Base-by-base conservation (phyloP, 2,113 vertebrate species). In the Rhinogobius similis region DNA sequence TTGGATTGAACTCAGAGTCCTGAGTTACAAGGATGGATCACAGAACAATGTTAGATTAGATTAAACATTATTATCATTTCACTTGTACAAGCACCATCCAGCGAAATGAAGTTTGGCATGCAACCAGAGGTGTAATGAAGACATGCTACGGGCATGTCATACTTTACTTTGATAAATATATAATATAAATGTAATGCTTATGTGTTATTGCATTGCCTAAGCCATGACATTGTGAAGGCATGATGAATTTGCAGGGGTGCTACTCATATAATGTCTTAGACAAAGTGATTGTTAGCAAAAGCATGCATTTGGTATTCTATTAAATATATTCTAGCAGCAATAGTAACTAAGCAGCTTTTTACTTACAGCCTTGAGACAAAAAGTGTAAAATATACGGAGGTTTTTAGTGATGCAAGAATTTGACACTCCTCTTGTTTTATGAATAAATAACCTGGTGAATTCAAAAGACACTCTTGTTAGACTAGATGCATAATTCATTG, bases 401-500 rank as follows among this genome's bases (percentile, higher is more conserved):
- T 48, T 58, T 58, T 27, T 27, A 27, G 13, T 27, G 26, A 27
- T 58, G 55, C 55, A 78, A 72, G 38, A 73, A 77, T 84, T 65
- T 63, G 62, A 79, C 65, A 73, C 65, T 72, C 59, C 62, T 48
- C 62, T 46, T 73, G 62, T n/a, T 27, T 63, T 68, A 82, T 77
- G 59, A 81, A 82, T 77, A 76, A 76, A 65, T 76, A 81, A 81
- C 52, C 70, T 52, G 1, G 3, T 59, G 41, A 71, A 58, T 46
- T 68, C 69, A 72, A 65, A 78, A 64, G 62, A 81, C 2, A 16
- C 55, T 53, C 78, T 27, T 58, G 55, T 16, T 20, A 10, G 68
- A 53, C 20, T 4, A 29, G 23, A 72, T 81, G 23, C 78, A 79
- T 81, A 68, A 68, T 84, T 67, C 59, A 84, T 77, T 61, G 50